Base-by-base conservation (phyloP, 2,113 vertebrate genomes). In the Oncorhynchus gorbuscha region DNA sequence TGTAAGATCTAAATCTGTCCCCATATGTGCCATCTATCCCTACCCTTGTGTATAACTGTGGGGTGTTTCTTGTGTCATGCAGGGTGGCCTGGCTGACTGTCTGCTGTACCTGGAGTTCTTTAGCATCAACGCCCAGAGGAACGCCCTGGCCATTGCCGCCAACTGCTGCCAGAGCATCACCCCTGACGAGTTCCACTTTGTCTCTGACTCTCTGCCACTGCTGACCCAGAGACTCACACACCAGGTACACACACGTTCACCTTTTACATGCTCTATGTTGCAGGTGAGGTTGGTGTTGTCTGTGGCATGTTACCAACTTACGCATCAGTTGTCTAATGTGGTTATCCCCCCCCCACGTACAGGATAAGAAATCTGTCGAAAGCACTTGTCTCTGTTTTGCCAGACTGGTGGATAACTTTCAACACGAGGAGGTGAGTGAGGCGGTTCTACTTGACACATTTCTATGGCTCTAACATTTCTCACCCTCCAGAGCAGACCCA, bases 101-200 rank as follows among this genome's bases (percentile, higher is more conserved):
- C 94, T 99, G 88, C 92, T 99, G n/a, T 99, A 99, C 90, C 93
- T 99, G 79, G 98, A 99, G 84, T 99, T 99, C 94, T 99, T 99
- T 90, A 99, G 98, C 92, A 99, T 99, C 92, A 99, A 99, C 84
- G 98, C 98, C 86, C 98, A 99, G 93, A 96, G 98, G 92, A 99
- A 99, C 65, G 98, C 98, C 3, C 90, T 99, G 89, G 98, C 98
- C 84, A 99, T 99, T 48, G 97, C 98, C 83, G 97, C 97, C 79
- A 99, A 99, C 92, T 99, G 98, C 93, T 99, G 98, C 90, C 98
- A 99, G 94, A 99, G 97, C 84, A 99, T 99, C 86, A 99, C 97
- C 24, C 96, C 97, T 75, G 97, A 99, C 76, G 98, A 99, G 89
- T 99, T 99, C 91, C 97, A 99, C 94, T 99, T 99, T 91, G 98